Base-by-base conservation (phyloP, 2,888 invertebrate genomes). In the Drosophila pseudotalamancana region DNA sequence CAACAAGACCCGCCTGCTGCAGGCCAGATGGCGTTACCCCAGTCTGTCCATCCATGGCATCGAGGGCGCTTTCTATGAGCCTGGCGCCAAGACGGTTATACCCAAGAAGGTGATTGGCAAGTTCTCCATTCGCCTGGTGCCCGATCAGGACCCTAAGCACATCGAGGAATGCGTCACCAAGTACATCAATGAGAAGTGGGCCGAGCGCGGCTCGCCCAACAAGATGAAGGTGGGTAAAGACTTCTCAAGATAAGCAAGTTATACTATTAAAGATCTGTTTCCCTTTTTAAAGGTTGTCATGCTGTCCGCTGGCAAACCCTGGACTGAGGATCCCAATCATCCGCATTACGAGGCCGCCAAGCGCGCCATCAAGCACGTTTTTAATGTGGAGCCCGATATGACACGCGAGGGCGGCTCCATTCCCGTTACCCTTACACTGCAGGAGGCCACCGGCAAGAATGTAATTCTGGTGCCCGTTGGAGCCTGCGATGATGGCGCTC, bases 331-430 rank as follows among this genome's bases (percentile, higher is more conserved):
- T 92, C 97, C 97, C 21, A 94, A 95, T 88, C 97, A 99, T 92
- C 96, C 97, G 0, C 97, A 99, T 92, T 99, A 97, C 92, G 92
- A 95, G 74, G 99, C 99, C 14, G 99, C 97, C 6, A 93, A 94
- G 27, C 93, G 93, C 39, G 97, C 97, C 21, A 95, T 96, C 2
- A 94, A 95, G 79, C 93, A 95, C 86, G 98, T 99, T 9, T 98
- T 97, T 91, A 95, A 94, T 83, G 93, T 94, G 70, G 97, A 97
- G 39, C 99, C 99, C 0, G 98, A 99, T 92, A 94, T 98, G 92
- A 98, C 97, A 0, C 95, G 99, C 53, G 99, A 99, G 91, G 99
- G 99, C 55, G 99, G 99, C 14, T 98, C 98, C 39, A 99, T 99
- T 91, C 99, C 99, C 1, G 97, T 99, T 63, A 98, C 99, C 45